Evolutionary conservation across 2,113 vertebrate species (phyloP).

Genomic region (Cryptomyrus ogoouensis): DNA sequence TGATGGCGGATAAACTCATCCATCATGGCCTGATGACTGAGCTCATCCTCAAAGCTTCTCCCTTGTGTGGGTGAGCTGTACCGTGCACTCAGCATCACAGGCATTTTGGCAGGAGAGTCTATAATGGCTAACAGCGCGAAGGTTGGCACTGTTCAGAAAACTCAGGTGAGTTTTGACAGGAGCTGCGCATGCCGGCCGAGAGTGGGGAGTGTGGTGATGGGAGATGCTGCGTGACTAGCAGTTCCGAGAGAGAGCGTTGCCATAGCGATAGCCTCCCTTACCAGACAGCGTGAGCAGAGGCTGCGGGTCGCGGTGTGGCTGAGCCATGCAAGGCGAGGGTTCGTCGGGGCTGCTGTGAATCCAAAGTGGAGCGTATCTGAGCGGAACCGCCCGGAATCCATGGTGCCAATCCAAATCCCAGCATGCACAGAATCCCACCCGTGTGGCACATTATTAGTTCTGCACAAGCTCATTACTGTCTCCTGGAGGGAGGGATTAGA

Average conservation of each 20-base stretch:
- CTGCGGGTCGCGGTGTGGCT: neutral
- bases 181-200: neutral
- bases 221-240: neutral
- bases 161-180: neutral
- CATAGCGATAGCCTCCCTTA: neutral
- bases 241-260: neutral
- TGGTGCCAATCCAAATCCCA: neutral
- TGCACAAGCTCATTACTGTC: slow-evolving; percentile 3
- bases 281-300: neutral
- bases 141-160: neutral
- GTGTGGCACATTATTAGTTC: neutral
- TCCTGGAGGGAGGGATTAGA: neutral
- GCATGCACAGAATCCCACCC: slow-evolving; percentile 1
- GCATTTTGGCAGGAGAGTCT: neutral
- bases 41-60: neutral
- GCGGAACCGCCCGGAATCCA: neutral
- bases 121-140: neutral
- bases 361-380: neutral
- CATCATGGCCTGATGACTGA: neutral
- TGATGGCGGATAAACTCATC: neutral
- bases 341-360: neutral
- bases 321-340: neutral
- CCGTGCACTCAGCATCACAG: neutral
- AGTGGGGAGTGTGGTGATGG: neutral
- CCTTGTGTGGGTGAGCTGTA: neutral